Percentiles rank a stretch among this genome's conserved stretches.
phyloP scores from a whole-genome alignment of 2,797 vertebrate genomes.

The Sebastes vulpes region DNA sequence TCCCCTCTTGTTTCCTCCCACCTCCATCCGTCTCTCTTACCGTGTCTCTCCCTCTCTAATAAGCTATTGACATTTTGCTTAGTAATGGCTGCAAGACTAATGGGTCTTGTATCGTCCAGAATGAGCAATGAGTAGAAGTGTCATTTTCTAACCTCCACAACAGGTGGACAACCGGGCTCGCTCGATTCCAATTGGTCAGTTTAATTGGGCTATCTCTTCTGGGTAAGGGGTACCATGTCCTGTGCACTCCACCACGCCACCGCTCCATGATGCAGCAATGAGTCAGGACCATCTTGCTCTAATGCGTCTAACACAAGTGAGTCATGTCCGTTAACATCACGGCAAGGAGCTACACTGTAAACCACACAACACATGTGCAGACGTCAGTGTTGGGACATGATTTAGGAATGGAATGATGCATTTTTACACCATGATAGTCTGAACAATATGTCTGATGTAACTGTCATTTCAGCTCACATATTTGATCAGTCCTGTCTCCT shows the following conservation, averaged over 20 bases:
- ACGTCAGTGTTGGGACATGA: background rate
- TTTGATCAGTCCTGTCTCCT: background rate
- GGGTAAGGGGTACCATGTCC: slow-evolving; percentile 32
- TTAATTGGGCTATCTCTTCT: slow-evolving; percentile 60
- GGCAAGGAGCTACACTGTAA: background rate
- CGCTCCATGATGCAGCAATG: slow-evolving; percentile 30
- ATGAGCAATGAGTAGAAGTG: slow-evolving; percentile 73
- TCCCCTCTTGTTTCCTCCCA: background rate
- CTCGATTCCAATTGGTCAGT: slow-evolving; percentile 57
- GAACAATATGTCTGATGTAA: background rate
- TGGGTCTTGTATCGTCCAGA: slow-evolving; percentile 51
- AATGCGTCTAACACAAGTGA: slow-evolving; percentile 22
- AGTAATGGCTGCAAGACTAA: slow-evolving; percentile 77
- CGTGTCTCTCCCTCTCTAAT: slow-evolving; percentile 45
- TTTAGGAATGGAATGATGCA: background rate
- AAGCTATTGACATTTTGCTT: slow-evolving; percentile 80
- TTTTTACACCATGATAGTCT: background rate
- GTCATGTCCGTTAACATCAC: slow-evolving; percentile 11
- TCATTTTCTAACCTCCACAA: slow-evolving; percentile 58
- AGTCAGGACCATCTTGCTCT: slow-evolving; percentile 29
- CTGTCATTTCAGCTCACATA: background rate
- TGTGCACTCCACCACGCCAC: slow-evolving; percentile 11
- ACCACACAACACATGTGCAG: background rate
- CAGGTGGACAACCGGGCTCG: slow-evolving; percentile 48
- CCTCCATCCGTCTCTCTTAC: slow-evolving; percentile 50